Evolutionary conservation across 2,797 vertebrate genomes (phyloP).

Genomic region (Myiotriccus ornatus): DNA sequence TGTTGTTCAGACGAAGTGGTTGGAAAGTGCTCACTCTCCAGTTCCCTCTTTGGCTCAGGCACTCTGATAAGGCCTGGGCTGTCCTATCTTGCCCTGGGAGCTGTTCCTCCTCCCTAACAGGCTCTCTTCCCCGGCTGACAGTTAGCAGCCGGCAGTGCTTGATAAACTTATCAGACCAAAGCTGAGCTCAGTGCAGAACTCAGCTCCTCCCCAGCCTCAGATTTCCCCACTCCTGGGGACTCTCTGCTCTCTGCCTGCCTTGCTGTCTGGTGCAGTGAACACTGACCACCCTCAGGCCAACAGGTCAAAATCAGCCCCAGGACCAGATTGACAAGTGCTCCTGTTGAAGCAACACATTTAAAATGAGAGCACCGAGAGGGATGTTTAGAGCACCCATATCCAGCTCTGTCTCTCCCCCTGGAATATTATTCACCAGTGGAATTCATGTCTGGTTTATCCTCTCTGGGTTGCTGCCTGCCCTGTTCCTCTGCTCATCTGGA

Average conservation of each 20-base stretch:
- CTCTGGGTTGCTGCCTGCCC: not conserved
- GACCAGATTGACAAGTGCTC: conserved; percentile 20
- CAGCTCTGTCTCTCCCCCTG: not conserved
- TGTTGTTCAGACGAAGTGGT: conserved; percentile 52
- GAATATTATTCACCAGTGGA: not conserved
- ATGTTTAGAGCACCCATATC: not conserved
- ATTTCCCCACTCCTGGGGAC: conserved; percentile 73
- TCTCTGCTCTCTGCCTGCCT: not conserved
- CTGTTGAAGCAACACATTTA: not conserved
- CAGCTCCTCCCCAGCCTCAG: conserved; percentile 73
- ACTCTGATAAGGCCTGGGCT: conserved; percentile 71
- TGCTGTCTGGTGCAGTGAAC: not conserved
- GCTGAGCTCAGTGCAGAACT: conserved; percentile 21
- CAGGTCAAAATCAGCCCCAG: conserved; percentile 2
- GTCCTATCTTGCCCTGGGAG: conserved; percentile 78
- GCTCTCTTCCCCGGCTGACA: conserved; percentile 74
- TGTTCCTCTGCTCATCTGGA: not conserved
- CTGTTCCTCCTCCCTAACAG: conserved; percentile 50
- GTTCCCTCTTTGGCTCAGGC: conserved; percentile 59
- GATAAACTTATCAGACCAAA: conserved; percentile 90
- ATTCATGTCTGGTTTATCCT: not conserved
- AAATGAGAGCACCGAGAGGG: not conserved
- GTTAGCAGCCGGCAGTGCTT: conserved; percentile 82
- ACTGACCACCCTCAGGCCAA: not conserved
- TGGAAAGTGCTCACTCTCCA: conserved; percentile 35